These are phyloP conservation scores for Pollicipes pollicipes DNA, from an alignment of 1,140 invertebrate genomes.

Conservation along the genomic window DNA sequence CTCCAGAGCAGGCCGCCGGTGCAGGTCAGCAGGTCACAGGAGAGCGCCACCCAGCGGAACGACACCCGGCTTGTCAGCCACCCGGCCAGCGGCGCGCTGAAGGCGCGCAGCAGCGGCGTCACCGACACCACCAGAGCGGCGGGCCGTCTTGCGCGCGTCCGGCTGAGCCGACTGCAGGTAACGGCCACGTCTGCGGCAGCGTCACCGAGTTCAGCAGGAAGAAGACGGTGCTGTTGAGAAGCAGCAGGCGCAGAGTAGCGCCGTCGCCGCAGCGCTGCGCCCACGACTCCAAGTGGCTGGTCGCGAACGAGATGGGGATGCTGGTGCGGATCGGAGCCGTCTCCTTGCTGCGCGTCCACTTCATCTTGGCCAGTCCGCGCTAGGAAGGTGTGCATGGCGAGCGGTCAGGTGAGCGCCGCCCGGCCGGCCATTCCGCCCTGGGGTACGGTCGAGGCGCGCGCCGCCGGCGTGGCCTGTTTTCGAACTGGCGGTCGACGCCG, in stretches of 20 bases:
- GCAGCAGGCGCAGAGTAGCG: background rate
- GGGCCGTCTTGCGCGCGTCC: background rate
- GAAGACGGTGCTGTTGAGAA: background rate
- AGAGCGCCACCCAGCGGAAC: background rate
- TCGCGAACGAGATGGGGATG: background rate
- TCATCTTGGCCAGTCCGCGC: background rate
- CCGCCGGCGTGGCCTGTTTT: no score
- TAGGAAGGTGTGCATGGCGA: background rate
- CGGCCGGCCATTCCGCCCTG: no score
- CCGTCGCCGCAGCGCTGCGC: background rate
- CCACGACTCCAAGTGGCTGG: background rate
- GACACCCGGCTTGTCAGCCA: background rate
- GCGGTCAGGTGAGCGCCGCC: no score
- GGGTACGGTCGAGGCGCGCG: no score
- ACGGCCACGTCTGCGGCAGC: conserved; percentile 1
- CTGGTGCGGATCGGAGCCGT: background rate
- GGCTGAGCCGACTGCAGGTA: conserved; percentile 1
- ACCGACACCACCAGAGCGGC: background rate
- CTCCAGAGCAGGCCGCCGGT: background rate
- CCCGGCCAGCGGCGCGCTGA: background rate
- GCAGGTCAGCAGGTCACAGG: background rate
- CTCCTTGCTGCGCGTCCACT: background rate
- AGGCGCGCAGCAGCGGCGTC: background rate
- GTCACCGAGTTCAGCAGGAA: background rate
- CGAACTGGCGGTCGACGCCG: no score